Base-by-base conservation (phyloP, 2,888 invertebrate genomes). In the Thera obeliscata region DNA sequence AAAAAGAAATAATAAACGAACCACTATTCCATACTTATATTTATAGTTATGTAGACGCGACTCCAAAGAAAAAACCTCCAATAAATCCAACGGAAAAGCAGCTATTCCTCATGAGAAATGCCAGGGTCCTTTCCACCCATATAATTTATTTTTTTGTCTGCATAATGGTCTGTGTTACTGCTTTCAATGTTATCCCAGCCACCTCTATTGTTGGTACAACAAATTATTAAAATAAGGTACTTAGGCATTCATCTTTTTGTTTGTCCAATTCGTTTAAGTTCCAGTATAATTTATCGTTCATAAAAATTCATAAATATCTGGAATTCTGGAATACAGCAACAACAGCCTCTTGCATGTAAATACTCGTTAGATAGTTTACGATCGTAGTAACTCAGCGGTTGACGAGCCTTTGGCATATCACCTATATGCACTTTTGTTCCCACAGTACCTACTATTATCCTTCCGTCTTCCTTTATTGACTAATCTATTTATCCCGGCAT, bases 41-140 rank as follows among this genome's bases (percentile, higher is more conserved):
- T 63, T 67, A 43, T 41, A 36, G 7, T 22, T 56, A 73, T 55
- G 75, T 94, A 67, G 95, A 95, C 66, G 97, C 96, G 80, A 97
- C 89, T 73, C 98, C 98, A 82, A 98, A 95, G 85, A 98, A 95
- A 89, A 97, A 96, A 74, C 98, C 98, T 73, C 97, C 98, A 79
- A 96, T 83, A 92, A 97, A 98, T 74, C 97, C 97, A 75, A 96
- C 95, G 35, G 96, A 95, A 79, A 96, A 94, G 81, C 95, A 95
- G 77, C 95, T 94, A 88, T 97, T 96, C 76, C 93, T 93, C 87
- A 91, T 94, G 73, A 95, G 92, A 87, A 95, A 95, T 57, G 84
- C 87, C 76, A 95, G 89, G 74, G 95, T 90, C 94, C 95, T 95
- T 78, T 97, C 96, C 22, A 98, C 95, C 87, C 95, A 95, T 72